Evolutionary conservation across 2,888 invertebrate genomes (phyloP).

Genomic region (Melieria crassipennis): DNA sequence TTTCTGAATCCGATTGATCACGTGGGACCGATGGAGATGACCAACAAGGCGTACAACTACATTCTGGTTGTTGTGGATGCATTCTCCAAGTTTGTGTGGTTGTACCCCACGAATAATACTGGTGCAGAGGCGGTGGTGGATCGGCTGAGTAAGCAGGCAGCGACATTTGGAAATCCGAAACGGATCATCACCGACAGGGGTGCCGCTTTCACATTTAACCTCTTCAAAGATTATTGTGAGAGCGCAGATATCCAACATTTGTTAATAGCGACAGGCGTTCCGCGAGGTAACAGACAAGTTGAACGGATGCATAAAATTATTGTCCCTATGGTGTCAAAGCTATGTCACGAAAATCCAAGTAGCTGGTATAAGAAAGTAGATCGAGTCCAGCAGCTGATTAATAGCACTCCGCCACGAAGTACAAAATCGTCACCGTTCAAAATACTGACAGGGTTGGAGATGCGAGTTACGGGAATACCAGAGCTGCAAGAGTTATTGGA

Average conservation of each 20-base stretch:
- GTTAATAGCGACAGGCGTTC: constrained; percentile 50
- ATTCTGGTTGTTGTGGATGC: constrained; percentile 43
- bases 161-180: constrained; percentile 30
- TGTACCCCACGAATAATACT: constrained; percentile 48
- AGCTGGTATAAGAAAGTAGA: constrained; percentile 47
- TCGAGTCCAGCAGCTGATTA: constrained; percentile 42
- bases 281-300: constrained; percentile 52
- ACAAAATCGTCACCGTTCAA: constrained; percentile 35
- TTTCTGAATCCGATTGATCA: constrained; percentile 52
- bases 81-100: constrained; percentile 53
- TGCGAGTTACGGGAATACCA: neutral
- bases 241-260: constrained; percentile 49
- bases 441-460: constrained; percentile 34
- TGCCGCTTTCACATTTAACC: constrained; percentile 19
- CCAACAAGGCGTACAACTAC: constrained; percentile 34
- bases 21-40: constrained; percentile 50
- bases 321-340: constrained; percentile 54
- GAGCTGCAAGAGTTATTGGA: constrained; percentile 17
- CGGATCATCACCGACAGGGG: constrained; percentile 30
- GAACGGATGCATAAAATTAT: constrained; percentile 55
- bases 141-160: constrained; percentile 30
- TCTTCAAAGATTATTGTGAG: constrained; percentile 54
- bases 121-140: constrained; percentile 30
- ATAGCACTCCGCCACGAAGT: constrained; percentile 47
- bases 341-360: no score